A percentile compares a stretch with the other conserved stretches of the same genome.
phyloP scores from a whole-genome alignment of 2,113 vertebrate species.

The Chloropsis hardwickii region DNA sequence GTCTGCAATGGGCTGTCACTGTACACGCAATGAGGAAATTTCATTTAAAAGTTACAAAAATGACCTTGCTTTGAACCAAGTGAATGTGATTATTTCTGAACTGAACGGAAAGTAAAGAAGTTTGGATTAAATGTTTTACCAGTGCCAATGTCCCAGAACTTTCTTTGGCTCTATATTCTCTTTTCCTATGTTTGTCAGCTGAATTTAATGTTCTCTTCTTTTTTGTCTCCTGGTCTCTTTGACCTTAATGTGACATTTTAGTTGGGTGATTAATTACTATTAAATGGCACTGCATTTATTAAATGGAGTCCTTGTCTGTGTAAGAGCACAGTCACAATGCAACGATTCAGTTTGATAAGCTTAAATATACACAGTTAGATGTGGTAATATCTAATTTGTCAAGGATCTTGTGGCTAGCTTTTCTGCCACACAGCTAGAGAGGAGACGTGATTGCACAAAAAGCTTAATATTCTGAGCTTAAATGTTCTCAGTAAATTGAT shows the following conservation, averaged over 20 bases:
- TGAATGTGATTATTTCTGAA: slow-evolving; percentile 62
- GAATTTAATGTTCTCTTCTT: slow-evolving; percentile 69
- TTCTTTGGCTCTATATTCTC: slow-evolving; percentile 54
- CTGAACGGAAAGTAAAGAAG: slow-evolving; percentile 52
- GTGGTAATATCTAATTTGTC: slow-evolving; percentile 81
- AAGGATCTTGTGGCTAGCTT: slow-evolving; percentile 70
- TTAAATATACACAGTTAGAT: slow-evolving; percentile 81
- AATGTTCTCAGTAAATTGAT: slow-evolving; percentile 70
- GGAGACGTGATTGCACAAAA: slow-evolving; percentile 63
- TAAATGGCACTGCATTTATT: slow-evolving; percentile 75
- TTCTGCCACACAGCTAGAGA: slow-evolving; percentile 69
- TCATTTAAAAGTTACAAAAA: slow-evolving; percentile 54
- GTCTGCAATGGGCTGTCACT: slow-evolving; percentile 24
- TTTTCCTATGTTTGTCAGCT: slow-evolving; percentile 69
- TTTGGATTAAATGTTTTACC: slow-evolving; percentile 66
- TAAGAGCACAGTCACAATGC: slow-evolving; percentile 72
- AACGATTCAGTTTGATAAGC: slow-evolving; percentile 79
- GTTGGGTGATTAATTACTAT: slow-evolving; percentile 76
- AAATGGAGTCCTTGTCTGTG: slow-evolving; percentile 73
- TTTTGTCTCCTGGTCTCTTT: slow-evolving; percentile 73
- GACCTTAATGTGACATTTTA: slow-evolving; percentile 81
- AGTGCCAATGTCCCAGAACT: slow-evolving; percentile 61
- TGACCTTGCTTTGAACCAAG: slow-evolving; percentile 62
- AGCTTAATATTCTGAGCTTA: slow-evolving; percentile 69
- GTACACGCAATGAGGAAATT: slow-evolving; percentile 25